phyloP scores from a whole-genome alignment of 2,797 vertebrate species.

The Monodelphis domestica region DNA sequence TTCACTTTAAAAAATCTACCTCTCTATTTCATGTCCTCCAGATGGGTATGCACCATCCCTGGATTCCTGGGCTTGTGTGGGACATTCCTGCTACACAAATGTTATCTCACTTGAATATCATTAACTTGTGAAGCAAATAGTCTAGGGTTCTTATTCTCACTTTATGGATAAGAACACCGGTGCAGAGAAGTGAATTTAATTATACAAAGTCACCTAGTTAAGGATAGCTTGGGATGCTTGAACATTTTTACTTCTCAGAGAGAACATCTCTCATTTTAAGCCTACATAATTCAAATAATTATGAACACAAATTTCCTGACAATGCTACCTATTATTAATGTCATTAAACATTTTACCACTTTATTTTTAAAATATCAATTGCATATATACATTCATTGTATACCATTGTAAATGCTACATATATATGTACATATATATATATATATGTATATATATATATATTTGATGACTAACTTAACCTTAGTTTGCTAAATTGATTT shows the following conservation, averaged over 20 bases:
- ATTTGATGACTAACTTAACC: background rate
- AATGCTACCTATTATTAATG: background rate
- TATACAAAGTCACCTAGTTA: too few species aligned
- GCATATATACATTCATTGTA: background rate
- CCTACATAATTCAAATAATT: background rate
- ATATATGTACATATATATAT: too few species aligned
- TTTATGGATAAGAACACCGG: too few species aligned
- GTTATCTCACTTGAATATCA: too few species aligned
- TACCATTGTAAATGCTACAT: background rate
- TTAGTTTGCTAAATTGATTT: background rate
- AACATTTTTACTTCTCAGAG: background rate
- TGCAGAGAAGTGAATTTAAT: too few species aligned
- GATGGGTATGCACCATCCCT: background rate
- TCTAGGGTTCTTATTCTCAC: too few species aligned
- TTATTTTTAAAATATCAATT: background rate
- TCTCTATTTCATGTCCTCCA: background rate
- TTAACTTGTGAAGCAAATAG: too few species aligned
- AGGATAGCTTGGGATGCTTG: background rate
- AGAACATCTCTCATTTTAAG: background rate
- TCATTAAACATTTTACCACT: background rate
- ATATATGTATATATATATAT: too few species aligned
- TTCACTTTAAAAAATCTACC: background rate
- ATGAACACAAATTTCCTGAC: background rate
- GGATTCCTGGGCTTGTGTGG: too few species aligned
- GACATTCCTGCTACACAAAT: too few species aligned